phyloP scores from a whole-genome alignment of 2,797 vertebrate species.

The Pelochelys cantorii region DNA sequence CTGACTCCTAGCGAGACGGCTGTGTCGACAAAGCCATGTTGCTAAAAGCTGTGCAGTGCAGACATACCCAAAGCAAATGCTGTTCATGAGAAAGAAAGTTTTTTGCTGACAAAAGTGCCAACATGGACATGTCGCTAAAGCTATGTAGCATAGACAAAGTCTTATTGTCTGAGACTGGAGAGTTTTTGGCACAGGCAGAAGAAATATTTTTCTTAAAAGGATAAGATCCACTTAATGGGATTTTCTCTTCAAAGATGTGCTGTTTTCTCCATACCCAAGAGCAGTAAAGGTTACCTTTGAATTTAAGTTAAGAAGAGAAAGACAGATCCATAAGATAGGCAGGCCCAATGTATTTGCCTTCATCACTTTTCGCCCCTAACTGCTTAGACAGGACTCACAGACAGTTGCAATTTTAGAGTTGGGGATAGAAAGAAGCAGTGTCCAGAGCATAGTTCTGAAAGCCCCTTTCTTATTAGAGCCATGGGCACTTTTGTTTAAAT shows the following conservation, averaged over 20 bases:
- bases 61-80: no score
- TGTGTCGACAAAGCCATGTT: no score
- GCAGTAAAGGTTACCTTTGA: neutral
- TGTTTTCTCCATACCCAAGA: neutral
- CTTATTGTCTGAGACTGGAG: neutral
- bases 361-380: neutral
- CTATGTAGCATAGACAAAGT: no score
- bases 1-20: no score
- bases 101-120: no score
- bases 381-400: neutral
- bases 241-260: neutral
- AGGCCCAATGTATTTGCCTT: neutral
- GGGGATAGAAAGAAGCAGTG: neutral
- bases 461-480: no score
- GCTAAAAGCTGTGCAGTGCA: no score
- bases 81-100: no score
- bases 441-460: neutral
- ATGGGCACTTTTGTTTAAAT: neutral
- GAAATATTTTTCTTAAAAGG: neutral
- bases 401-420: neutral
- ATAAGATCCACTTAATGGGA: neutral
- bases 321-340: rapidly evolving
- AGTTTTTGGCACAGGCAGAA: neutral
- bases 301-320: neutral
- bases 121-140: no score